A percentile compares a stretch with the other conserved stretches of the same genome.
Evolutionary conservation across 2,113 vertebrate species (phyloP).

Genomic region (Actenoides lindsayi): DNA sequence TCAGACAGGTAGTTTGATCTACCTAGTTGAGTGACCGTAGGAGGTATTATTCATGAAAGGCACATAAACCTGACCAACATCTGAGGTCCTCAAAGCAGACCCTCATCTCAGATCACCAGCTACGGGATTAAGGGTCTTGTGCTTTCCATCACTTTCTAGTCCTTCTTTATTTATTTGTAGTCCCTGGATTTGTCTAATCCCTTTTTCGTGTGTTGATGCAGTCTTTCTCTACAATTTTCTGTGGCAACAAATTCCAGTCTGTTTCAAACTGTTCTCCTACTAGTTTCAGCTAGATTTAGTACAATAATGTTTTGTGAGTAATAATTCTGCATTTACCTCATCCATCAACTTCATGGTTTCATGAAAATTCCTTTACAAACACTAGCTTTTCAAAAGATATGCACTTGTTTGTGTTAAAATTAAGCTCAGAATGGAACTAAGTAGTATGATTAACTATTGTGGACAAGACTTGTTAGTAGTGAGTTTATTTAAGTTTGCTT

Average conservation of each 20-base stretch:
- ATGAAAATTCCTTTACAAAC: background rate
- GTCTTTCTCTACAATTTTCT: background rate
- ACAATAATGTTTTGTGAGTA: background rate
- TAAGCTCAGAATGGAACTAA: background rate
- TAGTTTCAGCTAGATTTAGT: background rate
- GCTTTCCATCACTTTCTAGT: background rate
- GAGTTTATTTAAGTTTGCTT: background rate
- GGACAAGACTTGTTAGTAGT: background rate
- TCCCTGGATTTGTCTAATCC: background rate
- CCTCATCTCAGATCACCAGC: accelerated
- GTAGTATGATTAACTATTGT: background rate
- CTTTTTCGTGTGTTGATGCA: background rate
- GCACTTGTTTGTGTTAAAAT: background rate
- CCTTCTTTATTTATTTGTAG: background rate
- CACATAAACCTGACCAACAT: background rate
- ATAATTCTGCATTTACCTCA: background rate
- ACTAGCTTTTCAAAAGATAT: background rate
- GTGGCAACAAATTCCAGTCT: background rate
- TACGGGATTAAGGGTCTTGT: background rate
- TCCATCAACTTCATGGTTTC: background rate
- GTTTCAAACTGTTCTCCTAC: background rate
- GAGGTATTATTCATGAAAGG: background rate
- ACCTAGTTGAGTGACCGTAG: background rate
- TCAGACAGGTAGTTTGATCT: background rate
- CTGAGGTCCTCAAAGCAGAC: background rate